Conservation (phyloP, 2,888 invertebrate species). For the Cyrtodaria siliqua region DNA sequence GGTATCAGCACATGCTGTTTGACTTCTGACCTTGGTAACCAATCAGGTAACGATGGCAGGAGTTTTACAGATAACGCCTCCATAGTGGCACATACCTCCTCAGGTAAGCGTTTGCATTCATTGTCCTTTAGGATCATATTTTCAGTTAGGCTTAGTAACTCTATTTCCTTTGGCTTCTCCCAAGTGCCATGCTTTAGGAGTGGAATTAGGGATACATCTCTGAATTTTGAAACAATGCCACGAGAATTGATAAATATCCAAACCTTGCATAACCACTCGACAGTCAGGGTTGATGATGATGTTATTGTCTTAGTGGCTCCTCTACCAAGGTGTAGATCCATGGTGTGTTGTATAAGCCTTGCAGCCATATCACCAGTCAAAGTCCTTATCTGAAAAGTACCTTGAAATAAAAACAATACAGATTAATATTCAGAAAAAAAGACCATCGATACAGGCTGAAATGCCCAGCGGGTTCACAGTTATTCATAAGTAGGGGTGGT, state of each 20-base stretch:
- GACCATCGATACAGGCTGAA: too few species aligned
- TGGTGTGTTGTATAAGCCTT: too few species aligned
- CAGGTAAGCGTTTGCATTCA: background rate
- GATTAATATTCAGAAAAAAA: too few species aligned
- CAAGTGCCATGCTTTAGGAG: background rate
- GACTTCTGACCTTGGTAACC: slow-evolving; percentile 1
- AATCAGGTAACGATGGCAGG: slow-evolving; percentile 4
- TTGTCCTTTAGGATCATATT: slow-evolving; percentile 3
- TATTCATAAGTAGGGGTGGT: too few species aligned
- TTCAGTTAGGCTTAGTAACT: slow-evolving; percentile 12
- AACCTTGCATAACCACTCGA: background rate
- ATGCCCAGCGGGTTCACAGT: too few species aligned
- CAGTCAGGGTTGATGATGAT: background rate
- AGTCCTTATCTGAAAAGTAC: too few species aligned
- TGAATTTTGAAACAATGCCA: background rate
- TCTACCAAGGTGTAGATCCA: too few species aligned
- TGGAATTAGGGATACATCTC: slow-evolving; percentile 20
- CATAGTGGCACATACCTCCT: background rate
- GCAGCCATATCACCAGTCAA: too few species aligned
- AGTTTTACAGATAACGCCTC: background rate
- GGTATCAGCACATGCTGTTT: background rate
- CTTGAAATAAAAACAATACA: too few species aligned
- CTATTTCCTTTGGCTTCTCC: background rate
- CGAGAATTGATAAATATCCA: background rate
- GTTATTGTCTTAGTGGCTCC: too few species aligned